Evolutionary conservation across 2,888 invertebrate genomes (phyloP), one percentile per base, ranked within the genome.

Genomic region (Thera britannica): DNA sequence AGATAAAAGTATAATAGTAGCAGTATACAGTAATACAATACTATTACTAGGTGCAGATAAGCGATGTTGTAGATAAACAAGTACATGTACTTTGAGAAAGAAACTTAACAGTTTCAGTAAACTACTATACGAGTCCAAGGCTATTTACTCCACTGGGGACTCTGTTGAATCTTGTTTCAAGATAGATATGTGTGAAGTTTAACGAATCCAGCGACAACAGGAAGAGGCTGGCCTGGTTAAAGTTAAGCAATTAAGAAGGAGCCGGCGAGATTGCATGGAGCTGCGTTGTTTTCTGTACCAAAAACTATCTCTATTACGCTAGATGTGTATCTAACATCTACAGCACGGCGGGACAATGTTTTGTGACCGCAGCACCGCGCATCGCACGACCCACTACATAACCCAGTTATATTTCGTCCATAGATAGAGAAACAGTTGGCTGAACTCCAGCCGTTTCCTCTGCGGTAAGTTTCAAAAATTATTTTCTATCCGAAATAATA

Each of bases 201-300:
- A 88, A 88, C 85, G 85, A 87, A 87, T 83, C 82, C 80, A 77
- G 81, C 81, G 87, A 86, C 87, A 85, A 77, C 77, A 83, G 83
- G 83, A 88, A 86, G 85, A 85, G 82, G 83, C 79, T 79, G 66
- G 57, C 63, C 82, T 77, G 84, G 83, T 83, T 86, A 86, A 93
- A 93, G 90, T 93, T 89, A 88, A 87, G 90, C 89, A 93, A 92
- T 93, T 93, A 93, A 89, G 90, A 85, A 87, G 83, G 87, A 85
- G 56, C 51, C 12, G 83, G 80, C 82, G 85, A 87, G 91, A 90
- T 91, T 90, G 90, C 88, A 87, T 84, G 82, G 80, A 81, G 79
- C 70, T 63, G 54, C 88, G 83, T 88, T 90, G 91, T 90, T 90
- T 90, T 87, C 88, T 79, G 59, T 68, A 83, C 84, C 85, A 83